phyloP scores from a whole-genome alignment of 2,797 vertebrate genomes.

The Myripristis jacobus region DNA sequence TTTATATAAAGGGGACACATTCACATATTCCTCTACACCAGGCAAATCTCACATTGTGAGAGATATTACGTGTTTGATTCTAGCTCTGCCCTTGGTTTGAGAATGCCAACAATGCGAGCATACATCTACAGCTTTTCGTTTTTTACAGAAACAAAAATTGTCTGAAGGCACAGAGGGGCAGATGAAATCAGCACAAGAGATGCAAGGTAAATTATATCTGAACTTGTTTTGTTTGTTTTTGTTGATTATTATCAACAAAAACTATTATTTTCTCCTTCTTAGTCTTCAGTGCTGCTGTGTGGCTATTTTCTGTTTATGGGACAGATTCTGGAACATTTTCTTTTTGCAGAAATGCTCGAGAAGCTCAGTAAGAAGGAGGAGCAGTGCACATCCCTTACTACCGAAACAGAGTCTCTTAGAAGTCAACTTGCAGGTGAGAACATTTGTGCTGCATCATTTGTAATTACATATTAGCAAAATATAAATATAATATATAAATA shows the following conservation, averaged over 20 bases:
- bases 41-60: background rate
- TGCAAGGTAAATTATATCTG: constrained; percentile 87
- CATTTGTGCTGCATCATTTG: constrained; percentile 2
- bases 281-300: background rate
- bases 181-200: constrained; percentile 82
- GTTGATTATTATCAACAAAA: constrained; percentile 5
- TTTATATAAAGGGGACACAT: background rate
- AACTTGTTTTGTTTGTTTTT: background rate
- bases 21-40: background rate
- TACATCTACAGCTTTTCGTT: background rate
- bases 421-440: constrained; percentile 86
- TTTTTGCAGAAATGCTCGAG: constrained; percentile 86
- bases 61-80: too few relatives aligned
- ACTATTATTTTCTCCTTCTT: too few relatives aligned
- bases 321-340: constrained; percentile 23
- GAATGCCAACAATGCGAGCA: background rate
- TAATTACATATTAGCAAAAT: too few relatives aligned
- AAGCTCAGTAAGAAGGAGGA: constrained; percentile 90
- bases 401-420: constrained; percentile 87
- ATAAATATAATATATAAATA: too few relatives aligned
- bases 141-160: constrained; percentile 89
- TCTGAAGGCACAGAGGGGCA: constrained; percentile 84
- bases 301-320: background rate
- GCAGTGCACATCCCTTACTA: constrained; percentile 83
- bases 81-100: too few relatives aligned